These are phyloP conservation scores for Masnerella sp. DNA, from an alignment of 2,888 invertebrate genomes.

Conservation along the genomic window DNA sequence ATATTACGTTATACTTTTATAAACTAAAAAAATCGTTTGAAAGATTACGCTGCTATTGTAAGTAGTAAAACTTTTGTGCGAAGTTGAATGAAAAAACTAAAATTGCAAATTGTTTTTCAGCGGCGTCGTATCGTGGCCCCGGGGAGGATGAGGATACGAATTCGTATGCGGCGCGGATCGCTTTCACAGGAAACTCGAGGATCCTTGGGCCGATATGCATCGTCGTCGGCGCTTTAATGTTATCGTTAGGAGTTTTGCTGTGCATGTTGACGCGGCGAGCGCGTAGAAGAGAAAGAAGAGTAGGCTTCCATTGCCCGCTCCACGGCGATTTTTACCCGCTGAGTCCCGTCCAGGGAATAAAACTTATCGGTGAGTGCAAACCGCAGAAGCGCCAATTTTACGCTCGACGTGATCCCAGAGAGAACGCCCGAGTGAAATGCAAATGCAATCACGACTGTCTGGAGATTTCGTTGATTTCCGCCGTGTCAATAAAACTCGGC, in stretches of 20 bases:
- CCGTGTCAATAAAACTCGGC: background rate
- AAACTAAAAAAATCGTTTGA: too few relatives aligned
- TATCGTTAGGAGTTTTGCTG: constrained; percentile 82
- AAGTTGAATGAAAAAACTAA: too few relatives aligned
- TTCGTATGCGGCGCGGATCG: constrained; percentile 85
- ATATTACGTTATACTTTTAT: too few relatives aligned
- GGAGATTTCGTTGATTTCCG: constrained; percentile 7
- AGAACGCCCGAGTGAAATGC: too few relatives aligned
- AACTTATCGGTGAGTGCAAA: constrained; percentile 74
- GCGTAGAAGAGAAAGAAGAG: constrained; percentile 82
- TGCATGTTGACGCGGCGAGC: constrained; percentile 84
- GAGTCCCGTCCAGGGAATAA: constrained; percentile 80
- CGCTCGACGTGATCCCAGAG: too few relatives aligned
- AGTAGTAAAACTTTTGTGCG: too few relatives aligned
- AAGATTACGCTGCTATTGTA: too few relatives aligned
- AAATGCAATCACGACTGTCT: too few relatives aligned
- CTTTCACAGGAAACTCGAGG: constrained; percentile 86
- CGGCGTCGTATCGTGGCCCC: constrained; percentile 86
- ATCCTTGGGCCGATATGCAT: constrained; percentile 86
- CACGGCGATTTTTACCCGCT: constrained; percentile 88
- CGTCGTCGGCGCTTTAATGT: constrained; percentile 86
- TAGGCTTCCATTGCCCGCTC: constrained; percentile 87
- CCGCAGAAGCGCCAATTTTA: too few relatives aligned
- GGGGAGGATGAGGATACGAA: constrained; percentile 86
- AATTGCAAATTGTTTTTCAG: constrained; percentile 74